Conservation (phyloP, 1,140 invertebrate species). For the Drosophila virilis region DNA sequence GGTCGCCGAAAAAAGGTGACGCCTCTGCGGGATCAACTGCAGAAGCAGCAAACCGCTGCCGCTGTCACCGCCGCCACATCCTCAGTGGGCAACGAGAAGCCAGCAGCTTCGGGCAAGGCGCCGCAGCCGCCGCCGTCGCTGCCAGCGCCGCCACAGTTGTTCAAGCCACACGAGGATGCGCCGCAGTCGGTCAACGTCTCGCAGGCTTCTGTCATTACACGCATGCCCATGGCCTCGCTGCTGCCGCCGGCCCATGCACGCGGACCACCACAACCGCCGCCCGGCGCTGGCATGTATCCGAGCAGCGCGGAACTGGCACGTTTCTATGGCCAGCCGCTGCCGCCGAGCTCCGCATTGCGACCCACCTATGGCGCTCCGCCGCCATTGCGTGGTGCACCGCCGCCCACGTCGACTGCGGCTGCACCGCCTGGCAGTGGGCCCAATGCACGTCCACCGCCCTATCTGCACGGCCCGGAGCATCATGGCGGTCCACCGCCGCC, state of each 20-base stretch:
- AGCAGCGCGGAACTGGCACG: constrained; percentile 64
- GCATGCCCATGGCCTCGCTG: constrained; percentile 87
- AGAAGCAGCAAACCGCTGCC: constrained; percentile 80
- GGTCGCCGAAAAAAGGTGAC: constrained; percentile 82
- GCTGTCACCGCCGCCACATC: constrained; percentile 71
- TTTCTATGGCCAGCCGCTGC: constrained; percentile 64
- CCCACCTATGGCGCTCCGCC: constrained; percentile 80
- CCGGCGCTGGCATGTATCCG: constrained; percentile 54
- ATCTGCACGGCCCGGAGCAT: constrained; percentile 66
- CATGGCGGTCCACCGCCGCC: constrained; percentile 54
- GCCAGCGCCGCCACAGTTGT: constrained; percentile 81
- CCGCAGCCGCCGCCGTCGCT: constrained; percentile 42
- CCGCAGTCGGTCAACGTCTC: constrained; percentile 67
- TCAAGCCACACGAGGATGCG: constrained; percentile 74
- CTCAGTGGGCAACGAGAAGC: constrained; percentile 42
- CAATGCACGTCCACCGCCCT: constrained; percentile 52
- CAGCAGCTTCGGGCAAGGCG: constrained; percentile 26
- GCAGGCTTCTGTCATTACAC: constrained; percentile 87
- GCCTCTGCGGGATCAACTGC: constrained; percentile 69
- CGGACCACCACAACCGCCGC: constrained; percentile 35
- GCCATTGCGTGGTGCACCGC: constrained; percentile 60
- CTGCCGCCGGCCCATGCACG: constrained; percentile 72
- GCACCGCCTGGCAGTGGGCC: constrained; percentile 25
- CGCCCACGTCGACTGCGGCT: constrained; percentile 48
- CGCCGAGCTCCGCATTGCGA: constrained; percentile 62